Evolutionary conservation across 2,797 vertebrate genomes (phyloP), one percentile per base, ranked within the genome.

Genomic region (Gadopsis marmoratus): DNA sequence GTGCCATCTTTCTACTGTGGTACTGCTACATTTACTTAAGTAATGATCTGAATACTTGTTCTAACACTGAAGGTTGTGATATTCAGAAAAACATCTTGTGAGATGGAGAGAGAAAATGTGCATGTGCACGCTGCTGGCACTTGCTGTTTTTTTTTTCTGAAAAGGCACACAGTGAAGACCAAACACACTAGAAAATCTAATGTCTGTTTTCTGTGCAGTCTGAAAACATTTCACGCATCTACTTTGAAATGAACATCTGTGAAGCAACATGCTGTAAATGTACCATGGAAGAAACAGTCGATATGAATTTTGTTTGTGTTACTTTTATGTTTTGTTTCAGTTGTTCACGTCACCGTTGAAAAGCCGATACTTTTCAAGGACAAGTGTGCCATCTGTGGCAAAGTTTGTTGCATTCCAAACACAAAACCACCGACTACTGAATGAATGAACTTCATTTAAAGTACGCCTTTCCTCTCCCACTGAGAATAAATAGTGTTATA

Each of bases 221-320:
- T 78, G 62, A 78, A 86, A 79, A 76, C 17, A 66, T n/a, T 54
- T 39, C 45, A 71, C 26, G 26, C 51, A 70, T 87, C 45, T 59
- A 29, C 53, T 85, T 76, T 64, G 31, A 84, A 83, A 66, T 58
- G 45, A 84, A 72, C 76, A 84, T 84, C 78, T 84, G 72, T 75
- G 72, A 76, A 68, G 48, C 66, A 56, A 74, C 62, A 68, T 48
- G 37, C 31, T 81, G 51, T 58, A 76, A 84, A 76, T 80, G 21
- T 53, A 67, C 59, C 33, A 3, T 68, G 54, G 17, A 78, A 66
- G 37, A 83, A 75, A 76, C 39, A 68, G 16, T 65, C 43, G 60
- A 56, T 50, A n/a, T 17, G 4, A 60, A 67, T 51, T 69, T 66
- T 50, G 43, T 53, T 79, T 68, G 39, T 78, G 73, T 56, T 26